phyloP scores from a whole-genome alignment of 2,113 vertebrate genomes.

The Nipponia nippon region DNA sequence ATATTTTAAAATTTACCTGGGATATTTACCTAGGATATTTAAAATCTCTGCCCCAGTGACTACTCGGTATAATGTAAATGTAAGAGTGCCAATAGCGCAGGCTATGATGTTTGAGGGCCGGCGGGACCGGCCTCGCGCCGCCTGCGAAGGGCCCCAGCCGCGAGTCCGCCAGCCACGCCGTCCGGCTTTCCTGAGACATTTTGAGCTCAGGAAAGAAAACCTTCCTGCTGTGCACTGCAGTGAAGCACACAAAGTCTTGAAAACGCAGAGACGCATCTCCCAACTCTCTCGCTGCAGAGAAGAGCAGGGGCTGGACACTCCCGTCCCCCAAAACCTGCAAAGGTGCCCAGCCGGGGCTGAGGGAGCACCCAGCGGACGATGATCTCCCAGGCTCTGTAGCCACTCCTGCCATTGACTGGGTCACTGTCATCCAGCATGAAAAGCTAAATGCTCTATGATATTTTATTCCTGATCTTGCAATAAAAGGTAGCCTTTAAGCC shows the following conservation, averaged over 20 bases:
- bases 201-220: background rate
- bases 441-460: background rate
- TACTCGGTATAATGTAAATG: fast-evolving
- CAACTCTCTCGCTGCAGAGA: fast-evolving
- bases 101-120: fast-evolving
- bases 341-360: background rate
- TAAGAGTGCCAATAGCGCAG: background rate
- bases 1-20: too few species aligned
- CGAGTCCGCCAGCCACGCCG: fast-evolving
- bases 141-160: background rate
- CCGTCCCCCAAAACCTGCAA: background rate
- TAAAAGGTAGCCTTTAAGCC: background rate
- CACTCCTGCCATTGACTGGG: background rate
- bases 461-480: background rate
- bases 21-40: too few species aligned
- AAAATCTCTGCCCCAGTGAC: background rate
- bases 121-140: fast-evolving
- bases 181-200: background rate
- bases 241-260: background rate
- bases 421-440: background rate
- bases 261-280: fast-evolving
- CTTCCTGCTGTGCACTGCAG: background rate
- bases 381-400: background rate
- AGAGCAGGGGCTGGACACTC: background rate
- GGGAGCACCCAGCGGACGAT: fast-evolving